These are phyloP conservation scores for Probaryconus sp. DNA, from an alignment of 1,140 invertebrate genomes.

Conservation along the genomic window DNA sequence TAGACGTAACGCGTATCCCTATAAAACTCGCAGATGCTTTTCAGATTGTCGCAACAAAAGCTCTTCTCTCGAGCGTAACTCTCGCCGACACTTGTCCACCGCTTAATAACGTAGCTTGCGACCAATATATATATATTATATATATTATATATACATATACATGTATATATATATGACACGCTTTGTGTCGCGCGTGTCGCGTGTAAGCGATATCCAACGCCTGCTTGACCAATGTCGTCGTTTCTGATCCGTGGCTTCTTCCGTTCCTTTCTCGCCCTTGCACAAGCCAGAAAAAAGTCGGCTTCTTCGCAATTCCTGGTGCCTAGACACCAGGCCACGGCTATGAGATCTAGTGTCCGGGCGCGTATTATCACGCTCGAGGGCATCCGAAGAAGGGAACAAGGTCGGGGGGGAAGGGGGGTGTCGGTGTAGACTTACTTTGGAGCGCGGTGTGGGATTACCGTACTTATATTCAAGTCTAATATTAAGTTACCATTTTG, in stretches of 20 bases:
- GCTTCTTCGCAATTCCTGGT: slow-evolving; percentile 66
- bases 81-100: slow-evolving; percentile 15
- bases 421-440: slow-evolving; percentile 77
- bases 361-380: slow-evolving; percentile 70
- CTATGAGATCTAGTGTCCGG: slow-evolving; percentile 69
- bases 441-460: slow-evolving; percentile 77
- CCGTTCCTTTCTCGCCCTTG: neutral
- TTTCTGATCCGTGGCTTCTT: slow-evolving; percentile 25
- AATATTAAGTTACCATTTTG: slow-evolving; percentile 79
- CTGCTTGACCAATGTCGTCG: slow-evolving; percentile 45
- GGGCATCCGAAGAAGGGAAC: slow-evolving; percentile 60
- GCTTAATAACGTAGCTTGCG: slow-evolving; percentile 7
- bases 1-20: too few relatives aligned
- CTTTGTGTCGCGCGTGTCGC: slow-evolving; percentile 16
- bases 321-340: slow-evolving; percentile 55
- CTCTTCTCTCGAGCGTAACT: slow-evolving; percentile 13
- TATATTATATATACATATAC: too few relatives aligned
- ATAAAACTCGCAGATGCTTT: too few relatives aligned
- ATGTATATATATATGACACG: slow-evolving; percentile 17
- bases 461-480: slow-evolving; percentile 78
- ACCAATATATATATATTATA: too few relatives aligned
- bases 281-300: slow-evolving; percentile 36
- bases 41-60: slow-evolving; percentile 12
- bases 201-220: slow-evolving; percentile 29
- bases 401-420: slow-evolving; percentile 43